phyloP scores from a whole-genome alignment of 1,140 invertebrate genomes.

The Heliconius hermathena region DNA sequence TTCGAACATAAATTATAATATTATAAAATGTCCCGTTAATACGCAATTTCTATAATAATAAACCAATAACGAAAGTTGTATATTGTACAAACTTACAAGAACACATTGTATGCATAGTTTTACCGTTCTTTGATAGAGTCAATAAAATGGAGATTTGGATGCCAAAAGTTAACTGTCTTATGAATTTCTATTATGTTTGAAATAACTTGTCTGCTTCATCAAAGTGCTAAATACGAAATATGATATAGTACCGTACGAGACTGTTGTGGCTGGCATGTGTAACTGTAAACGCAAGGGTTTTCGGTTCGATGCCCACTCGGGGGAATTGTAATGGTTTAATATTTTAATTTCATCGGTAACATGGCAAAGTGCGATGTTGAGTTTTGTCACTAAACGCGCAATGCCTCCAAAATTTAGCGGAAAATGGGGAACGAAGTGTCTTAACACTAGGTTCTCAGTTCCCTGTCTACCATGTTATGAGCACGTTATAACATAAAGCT shows the following conservation, averaged over 20 bases:
- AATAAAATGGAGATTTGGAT: constrained; percentile 19
- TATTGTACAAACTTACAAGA: constrained; percentile 8
- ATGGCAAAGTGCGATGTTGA: too few species aligned
- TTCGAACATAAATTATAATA: background rate
- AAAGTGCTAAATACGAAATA: background rate
- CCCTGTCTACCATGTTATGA: too few species aligned
- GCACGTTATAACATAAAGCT: too few species aligned
- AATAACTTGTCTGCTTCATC: background rate
- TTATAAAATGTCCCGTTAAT: background rate
- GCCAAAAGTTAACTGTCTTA: constrained; percentile 21
- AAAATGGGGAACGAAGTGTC: too few species aligned
- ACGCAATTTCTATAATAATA: background rate
- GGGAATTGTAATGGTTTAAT: background rate
- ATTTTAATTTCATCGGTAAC: too few species aligned
- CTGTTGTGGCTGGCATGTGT: too few species aligned
- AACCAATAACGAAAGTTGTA: background rate
- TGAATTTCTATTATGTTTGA: constrained; percentile 16
- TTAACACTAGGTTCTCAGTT: too few species aligned
- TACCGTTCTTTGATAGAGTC: constrained; percentile 25
- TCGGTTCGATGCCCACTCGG: background rate
- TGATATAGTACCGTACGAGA: background rate
- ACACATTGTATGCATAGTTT: constrained; percentile 12
- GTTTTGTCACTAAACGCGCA: too few species aligned
- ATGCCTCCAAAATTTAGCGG: too few species aligned
- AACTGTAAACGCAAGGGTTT: too few species aligned